These are phyloP conservation scores for Eueremaeus valkanovi DNA, from an alignment of 2,888 invertebrate genomes.

Conservation along the genomic window DNA sequence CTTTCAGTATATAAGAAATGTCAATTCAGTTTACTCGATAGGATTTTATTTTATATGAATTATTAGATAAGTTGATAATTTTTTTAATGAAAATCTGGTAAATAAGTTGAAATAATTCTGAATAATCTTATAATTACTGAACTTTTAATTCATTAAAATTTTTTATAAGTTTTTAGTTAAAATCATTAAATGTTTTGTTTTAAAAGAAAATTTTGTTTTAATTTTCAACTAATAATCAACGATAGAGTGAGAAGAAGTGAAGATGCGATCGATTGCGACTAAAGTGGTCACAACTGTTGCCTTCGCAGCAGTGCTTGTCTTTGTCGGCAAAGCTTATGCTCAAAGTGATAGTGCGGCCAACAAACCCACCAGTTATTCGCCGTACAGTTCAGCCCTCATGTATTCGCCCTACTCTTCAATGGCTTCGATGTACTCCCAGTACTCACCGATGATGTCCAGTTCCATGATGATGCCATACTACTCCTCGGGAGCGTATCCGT, in stretches of 20 bases:
- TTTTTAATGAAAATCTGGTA: too few relatives aligned
- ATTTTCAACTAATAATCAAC: neutral
- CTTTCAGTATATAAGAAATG: too few relatives aligned
- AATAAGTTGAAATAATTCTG: too few relatives aligned
- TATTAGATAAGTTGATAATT: too few relatives aligned
- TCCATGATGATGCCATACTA: constrained; percentile 9
- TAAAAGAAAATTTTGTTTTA: neutral
- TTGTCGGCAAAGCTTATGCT: neutral
- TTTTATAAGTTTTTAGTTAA: too few relatives aligned
- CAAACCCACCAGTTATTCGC: neutral
- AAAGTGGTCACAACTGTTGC: neutral
- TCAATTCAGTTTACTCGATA: too few relatives aligned
- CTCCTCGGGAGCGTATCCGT: neutral
- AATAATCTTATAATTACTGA: too few relatives aligned
- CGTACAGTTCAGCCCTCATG: constrained; percentile 26
- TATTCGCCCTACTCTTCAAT: constrained; percentile 16
- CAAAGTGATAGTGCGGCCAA: neutral
- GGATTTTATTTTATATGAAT: too few relatives aligned
- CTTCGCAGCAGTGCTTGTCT: neutral
- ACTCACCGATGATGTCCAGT: neutral
- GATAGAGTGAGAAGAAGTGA: neutral
- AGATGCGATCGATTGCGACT: neutral
- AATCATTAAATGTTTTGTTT: too few relatives aligned
- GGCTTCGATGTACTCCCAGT: neutral
- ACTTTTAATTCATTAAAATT: too few relatives aligned